These are phyloP conservation scores for Drosophila murphyi DNA, from an alignment of 1,140 invertebrate genomes.

Conservation along the genomic window DNA sequence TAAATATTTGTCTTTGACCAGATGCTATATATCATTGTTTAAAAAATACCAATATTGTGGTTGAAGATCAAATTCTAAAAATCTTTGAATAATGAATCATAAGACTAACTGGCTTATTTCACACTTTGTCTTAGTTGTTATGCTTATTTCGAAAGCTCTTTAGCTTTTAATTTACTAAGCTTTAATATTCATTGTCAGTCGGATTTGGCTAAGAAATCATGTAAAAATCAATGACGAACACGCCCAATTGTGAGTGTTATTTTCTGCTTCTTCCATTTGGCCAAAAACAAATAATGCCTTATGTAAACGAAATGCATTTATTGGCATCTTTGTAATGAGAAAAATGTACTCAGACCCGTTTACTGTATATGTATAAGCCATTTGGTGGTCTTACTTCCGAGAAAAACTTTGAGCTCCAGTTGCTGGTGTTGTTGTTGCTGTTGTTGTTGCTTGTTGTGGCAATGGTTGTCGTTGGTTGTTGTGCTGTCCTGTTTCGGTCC, in stretches of 20 bases:
- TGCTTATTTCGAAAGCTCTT: not conserved
- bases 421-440: constrained; percentile 14
- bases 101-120: too few relatives aligned
- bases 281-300: constrained; percentile 54
- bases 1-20: too few relatives aligned
- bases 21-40: too few relatives aligned
- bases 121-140: too few relatives aligned
- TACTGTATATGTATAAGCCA: constrained; percentile 9
- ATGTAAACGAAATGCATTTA: constrained; percentile 62
- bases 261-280: constrained; percentile 33
- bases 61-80: too few relatives aligned
- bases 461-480: constrained; percentile 28
- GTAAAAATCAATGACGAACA: constrained; percentile 19
- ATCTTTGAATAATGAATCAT: too few relatives aligned
- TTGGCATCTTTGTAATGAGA: constrained; percentile 42
- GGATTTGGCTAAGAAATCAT: constrained; percentile 1
- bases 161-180: not conserved
- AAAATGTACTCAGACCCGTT: constrained; percentile 12
- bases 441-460: constrained; percentile 18
- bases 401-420: constrained; percentile 20
- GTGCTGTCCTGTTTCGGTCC: constrained; percentile 23
- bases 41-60: too few relatives aligned
- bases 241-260: constrained; percentile 7
- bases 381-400: constrained; percentile 27
- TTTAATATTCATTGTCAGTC: not conserved